These are phyloP conservation scores for Mesembrinibis cayennensis DNA, from an alignment of 2,113 vertebrate genomes.

Conservation along the genomic window DNA sequence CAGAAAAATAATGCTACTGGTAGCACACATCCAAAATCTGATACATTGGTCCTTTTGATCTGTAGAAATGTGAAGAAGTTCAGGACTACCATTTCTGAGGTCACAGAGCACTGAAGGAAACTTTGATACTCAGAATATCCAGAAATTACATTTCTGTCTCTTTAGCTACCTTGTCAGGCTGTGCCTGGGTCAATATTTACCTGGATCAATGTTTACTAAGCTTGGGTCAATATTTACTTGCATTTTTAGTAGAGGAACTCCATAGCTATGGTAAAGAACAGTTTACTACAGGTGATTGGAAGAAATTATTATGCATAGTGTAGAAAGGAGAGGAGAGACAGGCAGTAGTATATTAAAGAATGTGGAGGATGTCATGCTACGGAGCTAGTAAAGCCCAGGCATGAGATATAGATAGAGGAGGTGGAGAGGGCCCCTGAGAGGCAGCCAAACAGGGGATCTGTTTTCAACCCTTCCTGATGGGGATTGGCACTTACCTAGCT, in stretches of 20 bases:
- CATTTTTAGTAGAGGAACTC: background rate
- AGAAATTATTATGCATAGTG: background rate
- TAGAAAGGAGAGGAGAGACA: background rate
- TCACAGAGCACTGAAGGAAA: background rate
- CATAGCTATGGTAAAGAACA: background rate
- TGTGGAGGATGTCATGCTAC: background rate
- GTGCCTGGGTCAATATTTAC: constrained; percentile 26
- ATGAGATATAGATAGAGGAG: background rate
- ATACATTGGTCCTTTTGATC: background rate
- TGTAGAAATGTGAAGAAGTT: background rate
- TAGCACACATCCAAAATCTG: background rate
- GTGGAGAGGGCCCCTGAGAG: background rate
- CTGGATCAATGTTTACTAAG: background rate
- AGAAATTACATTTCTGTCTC: background rate
- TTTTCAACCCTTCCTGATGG: background rate
- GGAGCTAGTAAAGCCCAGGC: background rate
- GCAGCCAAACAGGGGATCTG: background rate
- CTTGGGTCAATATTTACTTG: background rate
- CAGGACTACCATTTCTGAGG: background rate
- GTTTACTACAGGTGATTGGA: background rate
- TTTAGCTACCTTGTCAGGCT: background rate
- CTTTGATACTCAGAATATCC: background rate
- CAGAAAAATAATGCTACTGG: background rate
- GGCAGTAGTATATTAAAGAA: background rate
- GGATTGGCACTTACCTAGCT: background rate